Base-by-base conservation (phyloP, 2,888 invertebrate genomes). In the Apodemia mormo region DNA sequence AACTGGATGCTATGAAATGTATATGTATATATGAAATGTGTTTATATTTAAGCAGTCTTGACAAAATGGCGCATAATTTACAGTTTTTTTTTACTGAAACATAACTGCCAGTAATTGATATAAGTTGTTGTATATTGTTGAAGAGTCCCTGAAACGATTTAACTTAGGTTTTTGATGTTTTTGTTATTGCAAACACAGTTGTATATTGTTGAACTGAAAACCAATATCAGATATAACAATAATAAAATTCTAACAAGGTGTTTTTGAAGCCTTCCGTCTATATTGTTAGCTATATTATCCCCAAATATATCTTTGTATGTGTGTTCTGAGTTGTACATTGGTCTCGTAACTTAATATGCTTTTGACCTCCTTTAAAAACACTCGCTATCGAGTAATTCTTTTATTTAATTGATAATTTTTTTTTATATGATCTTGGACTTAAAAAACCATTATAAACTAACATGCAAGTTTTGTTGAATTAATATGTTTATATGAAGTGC, bases 41-140 rank as follows among this genome's bases (percentile, higher is more conserved):
- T 61, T 64, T 33, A 58, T 56, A 29, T 56, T 61, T 61, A 61
- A 61, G 61, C 61, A 37, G 14, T 74, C 78, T 80, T 76, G 79
- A 82, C 80, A 77, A 74, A 85, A 79, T 82, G 82, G 80, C 78
- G 79, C 78, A 75, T 71, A 70, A 85, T 87, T 85, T 85, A 82
- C 84, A 81, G 82, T 87, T 80, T 74, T 84, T 82, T 79, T 79
- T 76, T 71, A 76, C 78, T 80, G 82, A 81, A 85, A 83, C 81
- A 82, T 80, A 87, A 89, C 91, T 91, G 91, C 91, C 90, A 90
- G 87, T 91, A 87, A 22, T 22, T 22, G 22, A 76, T 79, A 85
- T 90, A 88, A 86, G 87, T 78, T 65, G 65, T 65, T 49, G 33
- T 40, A 45, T 49, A 49, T 68, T 68, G 68, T 68, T 68, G 52